A percentile compares a stretch with the other conserved stretches of the same genome.
Conservation (phyloP, 1,140 invertebrate species). For the Platorchestia sp. region DNA sequence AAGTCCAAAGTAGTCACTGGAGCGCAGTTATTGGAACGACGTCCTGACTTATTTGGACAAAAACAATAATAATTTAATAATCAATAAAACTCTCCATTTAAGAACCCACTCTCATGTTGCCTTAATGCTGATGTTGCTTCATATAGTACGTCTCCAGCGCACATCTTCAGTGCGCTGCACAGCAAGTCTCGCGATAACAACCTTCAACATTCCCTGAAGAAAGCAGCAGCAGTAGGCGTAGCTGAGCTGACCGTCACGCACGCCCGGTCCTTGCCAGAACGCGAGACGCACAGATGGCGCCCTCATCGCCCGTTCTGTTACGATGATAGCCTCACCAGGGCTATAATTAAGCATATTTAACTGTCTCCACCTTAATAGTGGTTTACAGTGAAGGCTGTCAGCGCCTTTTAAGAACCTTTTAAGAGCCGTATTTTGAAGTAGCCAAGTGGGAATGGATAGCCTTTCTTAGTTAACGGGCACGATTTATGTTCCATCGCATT, state of each 20-base stretch:
- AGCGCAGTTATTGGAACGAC: too few relatives aligned
- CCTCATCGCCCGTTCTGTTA: not conserved
- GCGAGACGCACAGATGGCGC: not conserved
- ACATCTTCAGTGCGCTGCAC: not conserved
- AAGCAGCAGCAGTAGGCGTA: not conserved
- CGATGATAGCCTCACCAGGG: not conserved
- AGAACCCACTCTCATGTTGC: not conserved
- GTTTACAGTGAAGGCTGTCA: not conserved
- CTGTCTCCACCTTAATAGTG: not conserved
- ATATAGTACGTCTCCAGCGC: not conserved
- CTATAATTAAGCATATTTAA: not conserved
- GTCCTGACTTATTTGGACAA: too few relatives aligned
- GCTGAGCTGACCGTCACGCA: not conserved
- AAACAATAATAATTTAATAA: not conserved
- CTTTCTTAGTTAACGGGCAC: not conserved
- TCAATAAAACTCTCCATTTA: not conserved
- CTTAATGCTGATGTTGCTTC: not conserved
- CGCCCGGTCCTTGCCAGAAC: not conserved
- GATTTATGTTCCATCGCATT: not conserved
- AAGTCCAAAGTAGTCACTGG: too few relatives aligned
- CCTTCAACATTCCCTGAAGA: not conserved
- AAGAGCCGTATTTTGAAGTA: not conserved
- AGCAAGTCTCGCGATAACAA: too few relatives aligned
- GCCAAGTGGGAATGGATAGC: not conserved
- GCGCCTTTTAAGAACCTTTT: not conserved